Base-by-base conservation (phyloP, 2,797 vertebrate species). In the Spea hammondii region DNA sequence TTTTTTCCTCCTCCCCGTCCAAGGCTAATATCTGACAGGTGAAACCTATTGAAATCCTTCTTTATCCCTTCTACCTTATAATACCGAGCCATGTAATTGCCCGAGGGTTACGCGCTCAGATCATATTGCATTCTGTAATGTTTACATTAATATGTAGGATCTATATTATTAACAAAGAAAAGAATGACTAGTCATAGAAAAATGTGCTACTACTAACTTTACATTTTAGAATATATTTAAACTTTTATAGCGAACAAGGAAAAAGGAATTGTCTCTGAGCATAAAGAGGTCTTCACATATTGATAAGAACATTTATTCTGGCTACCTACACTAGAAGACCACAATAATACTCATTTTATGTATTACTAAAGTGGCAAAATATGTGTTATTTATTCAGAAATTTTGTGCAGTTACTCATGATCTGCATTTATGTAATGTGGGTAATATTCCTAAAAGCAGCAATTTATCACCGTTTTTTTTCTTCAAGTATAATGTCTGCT, bases 141-240 rank as follows among this genome's bases (percentile, higher is more conserved):
- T 32, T 32, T 32, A 53, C 51, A 7, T 53, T 53, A 53, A 53
- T 53, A 53, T 53, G 8, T 49, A 67, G n/a, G 46, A 6, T 69
- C 47, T 57, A 32, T 4, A 54, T 54, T 54, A 54, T 45, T 70
- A 55, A 50, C 14, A 44, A 69, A 5, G 12, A 13, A 13, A 57
- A 57, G 55, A 57, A 57, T 4, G n/a, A 13, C 3, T 1, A 5
- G 12, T 57, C 11, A 12, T 11, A 10, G 11, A 57, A 1, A 57
- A 17, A 44, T 70, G 44, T 70, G 69, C 9, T 51, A 54, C 9
- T 51, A 54, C 8, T 45, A 45, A 51, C 69, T 70, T 70, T 70
- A 54, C 45, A 13, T 17, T 70, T 14, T 44, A 70, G 17, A 54
- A n/a, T 70, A 54, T 53, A 70, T 54, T 70, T 14, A 70, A 51